phyloP scores from a whole-genome alignment of 2,797 vertebrate genomes.

The Loriculus beryllinus region DNA sequence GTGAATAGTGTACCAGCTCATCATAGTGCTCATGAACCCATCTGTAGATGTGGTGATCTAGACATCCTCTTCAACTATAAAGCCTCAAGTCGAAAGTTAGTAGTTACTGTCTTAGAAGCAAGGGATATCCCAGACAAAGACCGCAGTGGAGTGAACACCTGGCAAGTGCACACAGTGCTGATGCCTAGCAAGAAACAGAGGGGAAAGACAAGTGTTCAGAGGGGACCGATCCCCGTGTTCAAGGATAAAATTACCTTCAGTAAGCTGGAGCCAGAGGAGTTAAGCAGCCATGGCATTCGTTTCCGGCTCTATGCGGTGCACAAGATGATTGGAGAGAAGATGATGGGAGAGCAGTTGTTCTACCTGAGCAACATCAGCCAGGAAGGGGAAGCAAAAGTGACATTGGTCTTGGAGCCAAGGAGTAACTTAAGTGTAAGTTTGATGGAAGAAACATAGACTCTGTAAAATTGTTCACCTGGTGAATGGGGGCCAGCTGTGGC shows the following conservation, averaged over 20 bases:
- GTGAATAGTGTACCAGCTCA: slow-evolving; percentile 40
- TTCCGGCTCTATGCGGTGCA: slow-evolving; percentile 91
- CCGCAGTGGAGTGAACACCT: slow-evolving; percentile 86
- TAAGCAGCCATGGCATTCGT: slow-evolving; percentile 80
- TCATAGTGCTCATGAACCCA: slow-evolving; percentile 66
- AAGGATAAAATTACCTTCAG: slow-evolving; percentile 88
- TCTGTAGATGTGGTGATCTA: slow-evolving; percentile 90
- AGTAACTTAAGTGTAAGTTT: slow-evolving; percentile 88
- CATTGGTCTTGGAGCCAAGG: slow-evolving; percentile 88
- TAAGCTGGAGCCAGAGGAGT: slow-evolving; percentile 81
- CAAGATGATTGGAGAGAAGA: slow-evolving; percentile 84
- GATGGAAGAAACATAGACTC: background rate
- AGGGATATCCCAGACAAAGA: slow-evolving; percentile 89
- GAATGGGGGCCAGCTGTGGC: background rate
- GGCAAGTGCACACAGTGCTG: slow-evolving; percentile 91
- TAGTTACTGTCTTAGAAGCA: slow-evolving; percentile 82
- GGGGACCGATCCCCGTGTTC: slow-evolving; percentile 83
- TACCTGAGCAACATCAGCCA: slow-evolving; percentile 77
- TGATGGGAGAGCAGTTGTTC: slow-evolving; percentile 94
- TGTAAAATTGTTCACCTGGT: background rate
- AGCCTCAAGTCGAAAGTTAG: slow-evolving; percentile 80
- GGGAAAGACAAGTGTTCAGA: slow-evolving; percentile 85
- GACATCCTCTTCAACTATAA: slow-evolving; percentile 84
- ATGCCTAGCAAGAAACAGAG: slow-evolving; percentile 91
- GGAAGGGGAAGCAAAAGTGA: slow-evolving; percentile 77